A percentile compares a stretch with the other conserved stretches of the same genome.
These are phyloP conservation scores for Pipistrellus pygmaeus DNA, from an alignment of 2,797 vertebrate species.

Conservation along the genomic window DNA sequence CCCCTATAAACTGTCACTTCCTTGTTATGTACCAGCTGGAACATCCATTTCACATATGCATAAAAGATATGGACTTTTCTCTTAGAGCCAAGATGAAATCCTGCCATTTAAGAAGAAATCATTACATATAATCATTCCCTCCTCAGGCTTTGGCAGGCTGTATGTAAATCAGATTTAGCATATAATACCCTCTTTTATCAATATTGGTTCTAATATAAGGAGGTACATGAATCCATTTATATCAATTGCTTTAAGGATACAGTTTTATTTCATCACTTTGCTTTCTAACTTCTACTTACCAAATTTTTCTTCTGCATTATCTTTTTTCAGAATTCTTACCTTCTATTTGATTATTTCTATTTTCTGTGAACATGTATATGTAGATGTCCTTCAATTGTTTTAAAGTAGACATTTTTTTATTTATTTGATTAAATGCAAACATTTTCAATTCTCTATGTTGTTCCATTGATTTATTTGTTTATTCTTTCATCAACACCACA, in stretches of 20 bases:
- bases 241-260: neutral
- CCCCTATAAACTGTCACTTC: neutral
- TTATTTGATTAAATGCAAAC: neutral
- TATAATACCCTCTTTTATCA: neutral
- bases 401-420: neutral
- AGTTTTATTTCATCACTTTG: neutral
- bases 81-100: neutral
- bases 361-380: neutral
- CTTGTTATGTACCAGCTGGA: neutral
- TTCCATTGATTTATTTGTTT: neutral
- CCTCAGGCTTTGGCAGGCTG: neutral
- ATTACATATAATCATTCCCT: neutral
- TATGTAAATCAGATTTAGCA: neutral
- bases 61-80: neutral
- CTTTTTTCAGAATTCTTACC: neutral
- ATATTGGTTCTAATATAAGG: neutral
- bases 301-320: neutral
- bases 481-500: neutral
- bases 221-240: neutral
- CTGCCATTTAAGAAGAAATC: neutral
- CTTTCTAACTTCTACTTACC: neutral
- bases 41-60: neutral
- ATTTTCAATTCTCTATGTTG: neutral
- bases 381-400: neutral
- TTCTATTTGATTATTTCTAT: neutral